Base-by-base conservation (phyloP, 2,113 vertebrate genomes). In the Ivindomyrus marchei region DNA sequence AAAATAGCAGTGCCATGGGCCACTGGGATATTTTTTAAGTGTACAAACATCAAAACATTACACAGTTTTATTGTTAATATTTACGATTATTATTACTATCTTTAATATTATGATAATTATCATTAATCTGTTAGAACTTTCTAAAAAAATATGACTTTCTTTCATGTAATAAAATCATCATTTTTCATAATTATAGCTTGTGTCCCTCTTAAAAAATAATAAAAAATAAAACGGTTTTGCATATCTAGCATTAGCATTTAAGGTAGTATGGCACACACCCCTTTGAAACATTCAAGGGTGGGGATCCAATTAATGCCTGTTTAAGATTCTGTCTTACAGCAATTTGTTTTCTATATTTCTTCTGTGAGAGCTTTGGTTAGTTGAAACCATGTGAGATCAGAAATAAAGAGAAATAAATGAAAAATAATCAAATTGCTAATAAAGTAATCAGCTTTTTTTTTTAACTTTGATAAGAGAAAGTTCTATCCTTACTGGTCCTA, bases 181-280 rank as follows among this genome's bases (percentile, higher is more conserved):
- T 95, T 92, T 77, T 91, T 90, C 83, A 88, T 92, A 93, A 96
- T 96, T 97, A 97, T 95, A 96, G 96, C 96, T 96, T 96, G 96
- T 96, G 96, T 97, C 97, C 97, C 97, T 97, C 96, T 97, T 97
- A 96, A 95, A 97, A 97, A 94, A 96, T 94, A 97, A 96, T 95
- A 94, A 94, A 97, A 97, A 93, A 97, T 94, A 97, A 97, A 96
- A 94, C 84, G 98, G 96, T 98, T 98, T 99, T 99, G 98, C 98
- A 98, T 98, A 98, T 98, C 97, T 97, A 97, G 98, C 97, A 9
- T 99, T 97, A 98, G 98, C 97, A 97, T 99, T 99, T 99, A 99
- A 99, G 98, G 98, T 99, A 99, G 98, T 98, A 99, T 99, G 98
- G 98, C 98, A 97, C 98, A 97, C 97, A 96, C 97, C 95, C 97